Evolutionary conservation across 2,113 vertebrate species (phyloP).

Genomic region (Crocuta crocuta): DNA sequence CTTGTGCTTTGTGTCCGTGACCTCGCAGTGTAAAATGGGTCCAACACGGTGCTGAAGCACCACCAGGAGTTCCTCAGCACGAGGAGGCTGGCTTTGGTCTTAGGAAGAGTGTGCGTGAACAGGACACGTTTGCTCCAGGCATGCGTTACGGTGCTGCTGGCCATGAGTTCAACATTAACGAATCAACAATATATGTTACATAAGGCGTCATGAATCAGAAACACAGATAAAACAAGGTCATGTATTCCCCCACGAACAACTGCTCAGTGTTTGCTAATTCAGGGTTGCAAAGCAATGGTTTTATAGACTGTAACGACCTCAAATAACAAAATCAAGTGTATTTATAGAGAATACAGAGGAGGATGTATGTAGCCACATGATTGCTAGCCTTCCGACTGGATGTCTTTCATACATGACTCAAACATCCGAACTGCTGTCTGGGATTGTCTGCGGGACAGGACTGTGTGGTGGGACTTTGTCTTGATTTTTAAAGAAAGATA

Average conservation of each 20-base stretch:
- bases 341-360: not conserved
- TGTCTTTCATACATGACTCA: not conserved
- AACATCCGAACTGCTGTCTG: not conserved
- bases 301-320: not conserved
- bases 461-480: not conserved
- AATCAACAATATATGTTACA: not conserved
- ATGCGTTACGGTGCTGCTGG: not conserved
- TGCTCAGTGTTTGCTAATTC: not conserved
- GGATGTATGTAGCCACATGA: rapidly evolving
- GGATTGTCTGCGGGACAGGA: not conserved
- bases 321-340: not conserved
- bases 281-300: not conserved
- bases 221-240: not conserved
- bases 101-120: not conserved
- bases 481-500: not conserved
- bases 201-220: not conserved
- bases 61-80: not conserved
- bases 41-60: rapidly evolving
- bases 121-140: no score
- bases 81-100: not conserved
- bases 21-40: not conserved
- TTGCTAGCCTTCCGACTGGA: no score
- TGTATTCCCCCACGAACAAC: no score
- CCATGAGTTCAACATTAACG: not conserved
- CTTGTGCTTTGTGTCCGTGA: not conserved